These are phyloP conservation scores for Pseudomyrmex cubaensis DNA, from an alignment of 1,140 invertebrate species.

Conservation along the genomic window DNA sequence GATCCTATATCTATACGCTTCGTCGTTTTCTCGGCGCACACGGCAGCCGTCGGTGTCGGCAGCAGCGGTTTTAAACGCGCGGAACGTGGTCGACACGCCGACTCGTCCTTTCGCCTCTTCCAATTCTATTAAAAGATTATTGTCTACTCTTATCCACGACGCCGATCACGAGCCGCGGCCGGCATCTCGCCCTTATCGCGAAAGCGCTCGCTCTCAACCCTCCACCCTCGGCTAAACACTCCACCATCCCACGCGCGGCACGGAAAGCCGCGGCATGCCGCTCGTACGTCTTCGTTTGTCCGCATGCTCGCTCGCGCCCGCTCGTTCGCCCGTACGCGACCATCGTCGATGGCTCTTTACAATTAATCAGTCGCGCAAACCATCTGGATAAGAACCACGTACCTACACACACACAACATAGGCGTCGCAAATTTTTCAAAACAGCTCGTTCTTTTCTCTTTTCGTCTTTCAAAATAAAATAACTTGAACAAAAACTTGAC, in stretches of 20 bases:
- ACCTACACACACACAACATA: neutral
- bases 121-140: slow-evolving; percentile 46
- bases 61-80: too few species aligned
- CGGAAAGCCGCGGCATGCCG: slow-evolving; percentile 3
- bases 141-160: slow-evolving; percentile 13
- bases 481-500: neutral
- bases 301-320: neutral
- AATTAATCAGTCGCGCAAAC: slow-evolving; percentile 47
- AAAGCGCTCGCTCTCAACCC: neutral
- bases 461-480: neutral
- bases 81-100: too few species aligned
- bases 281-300: slow-evolving; percentile 43
- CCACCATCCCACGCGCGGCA: slow-evolving; percentile 3
- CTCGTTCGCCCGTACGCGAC: slow-evolving; percentile 47
- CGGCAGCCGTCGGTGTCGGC: slow-evolving; percentile 19
- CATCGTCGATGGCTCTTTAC: slow-evolving; percentile 69
- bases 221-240: neutral
- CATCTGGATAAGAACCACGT: slow-evolving; percentile 27
- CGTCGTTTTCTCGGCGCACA: slow-evolving; percentile 17
- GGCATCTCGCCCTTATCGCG: slow-evolving; percentile 37
- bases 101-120: slow-evolving; percentile 29
- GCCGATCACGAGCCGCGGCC: slow-evolving; percentile 63
- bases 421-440: neutral
- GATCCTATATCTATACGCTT: slow-evolving; percentile 55
- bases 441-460: neutral